phyloP scores from a whole-genome alignment of 2,797 vertebrate genomes.

The Syncerus caffer region DNA sequence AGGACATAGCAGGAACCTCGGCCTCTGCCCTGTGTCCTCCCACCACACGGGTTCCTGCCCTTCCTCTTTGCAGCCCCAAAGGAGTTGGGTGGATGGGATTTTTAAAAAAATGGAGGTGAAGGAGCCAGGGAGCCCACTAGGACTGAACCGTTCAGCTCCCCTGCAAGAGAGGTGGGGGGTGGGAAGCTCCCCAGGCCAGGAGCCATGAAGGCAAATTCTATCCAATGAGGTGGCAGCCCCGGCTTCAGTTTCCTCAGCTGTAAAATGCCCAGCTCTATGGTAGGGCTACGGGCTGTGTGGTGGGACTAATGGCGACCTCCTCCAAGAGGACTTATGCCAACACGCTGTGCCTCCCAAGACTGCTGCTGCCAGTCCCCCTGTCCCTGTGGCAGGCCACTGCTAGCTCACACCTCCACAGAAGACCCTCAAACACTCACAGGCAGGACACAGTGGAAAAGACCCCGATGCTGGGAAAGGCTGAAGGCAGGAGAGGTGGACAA shows the following conservation, averaged over 20 bases:
- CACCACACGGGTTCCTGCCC: neutral
- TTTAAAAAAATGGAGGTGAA: neutral
- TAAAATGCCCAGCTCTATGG: neutral
- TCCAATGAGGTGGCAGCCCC: neutral
- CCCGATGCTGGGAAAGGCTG: neutral
- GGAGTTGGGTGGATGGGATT: too few relatives aligned
- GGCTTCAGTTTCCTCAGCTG: neutral
- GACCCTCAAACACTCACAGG: neutral
- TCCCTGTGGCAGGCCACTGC: neutral
- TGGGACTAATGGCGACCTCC: neutral
- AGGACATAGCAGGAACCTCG: neutral
- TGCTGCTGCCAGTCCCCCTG: neutral
- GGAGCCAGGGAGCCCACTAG: neutral
- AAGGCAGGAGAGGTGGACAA: neutral
- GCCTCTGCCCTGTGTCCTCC: neutral
- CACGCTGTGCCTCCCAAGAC: neutral
- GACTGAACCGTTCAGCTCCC: neutral
- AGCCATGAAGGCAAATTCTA: neutral
- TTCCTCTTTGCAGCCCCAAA: neutral
- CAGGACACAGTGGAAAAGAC: neutral
- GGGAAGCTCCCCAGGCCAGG: neutral
- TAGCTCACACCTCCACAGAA: neutral
- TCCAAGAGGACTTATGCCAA: neutral
- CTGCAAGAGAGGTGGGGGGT: neutral
- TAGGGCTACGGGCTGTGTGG: neutral